Conservation (phyloP, 2,888 invertebrate genomes). For the Bellardia bayeri region DNA sequence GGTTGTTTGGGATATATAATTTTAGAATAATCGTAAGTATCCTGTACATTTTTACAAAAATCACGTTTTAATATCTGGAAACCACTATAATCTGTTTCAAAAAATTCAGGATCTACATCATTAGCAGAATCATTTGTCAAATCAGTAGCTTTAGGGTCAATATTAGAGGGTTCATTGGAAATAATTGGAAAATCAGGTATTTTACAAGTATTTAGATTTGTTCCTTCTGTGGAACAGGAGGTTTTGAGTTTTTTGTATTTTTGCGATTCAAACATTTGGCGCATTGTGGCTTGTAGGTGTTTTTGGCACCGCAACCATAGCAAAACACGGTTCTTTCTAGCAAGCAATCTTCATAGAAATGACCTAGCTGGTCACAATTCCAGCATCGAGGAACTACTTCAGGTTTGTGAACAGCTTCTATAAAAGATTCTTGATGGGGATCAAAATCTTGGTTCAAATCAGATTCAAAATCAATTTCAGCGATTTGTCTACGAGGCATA, state of each 20-base stretch:
- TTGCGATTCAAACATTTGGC: not conserved
- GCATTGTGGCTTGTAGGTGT: slow-evolving; percentile 46
- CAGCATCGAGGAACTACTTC: not conserved
- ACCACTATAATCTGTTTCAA: not conserved
- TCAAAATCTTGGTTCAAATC: not conserved
- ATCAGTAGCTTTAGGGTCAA: not conserved
- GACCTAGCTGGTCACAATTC: not conserved
- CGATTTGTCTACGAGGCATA: not conserved
- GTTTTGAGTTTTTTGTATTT: slow-evolving; percentile 4
- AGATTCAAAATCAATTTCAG: not conserved
- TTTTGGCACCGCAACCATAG: too few relatives aligned
- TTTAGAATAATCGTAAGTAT: not conserved
- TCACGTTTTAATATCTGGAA: not conserved
- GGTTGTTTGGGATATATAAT: not conserved
- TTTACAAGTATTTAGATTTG: not conserved
- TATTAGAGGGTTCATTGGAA: not conserved
- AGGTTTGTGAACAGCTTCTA: slow-evolving; percentile 1
- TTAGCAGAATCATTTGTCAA: not conserved
- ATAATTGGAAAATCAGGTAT: not conserved
- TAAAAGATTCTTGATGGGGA: not conserved
- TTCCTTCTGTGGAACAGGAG: not conserved
- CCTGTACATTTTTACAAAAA: not conserved
- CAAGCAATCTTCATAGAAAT: too few relatives aligned
- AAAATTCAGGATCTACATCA: not conserved
- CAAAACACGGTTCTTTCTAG: too few relatives aligned